Conservation (phyloP, 2,113 vertebrate genomes). For the Ctenomys sociabilis region DNA sequence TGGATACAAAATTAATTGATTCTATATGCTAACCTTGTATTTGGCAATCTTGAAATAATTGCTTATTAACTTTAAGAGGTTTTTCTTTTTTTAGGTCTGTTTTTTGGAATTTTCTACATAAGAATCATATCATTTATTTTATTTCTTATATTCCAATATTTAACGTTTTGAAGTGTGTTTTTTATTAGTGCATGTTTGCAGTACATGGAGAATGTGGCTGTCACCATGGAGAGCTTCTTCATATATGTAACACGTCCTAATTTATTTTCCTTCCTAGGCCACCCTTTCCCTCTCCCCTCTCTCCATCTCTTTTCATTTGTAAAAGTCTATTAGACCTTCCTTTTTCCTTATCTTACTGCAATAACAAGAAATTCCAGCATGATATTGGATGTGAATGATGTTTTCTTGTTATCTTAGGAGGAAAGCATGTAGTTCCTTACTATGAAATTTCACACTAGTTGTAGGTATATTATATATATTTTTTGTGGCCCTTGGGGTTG, state of each 20-base stretch:
- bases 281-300: background rate
- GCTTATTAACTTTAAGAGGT: background rate
- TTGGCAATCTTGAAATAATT: background rate
- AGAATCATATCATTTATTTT: background rate
- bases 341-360: background rate
- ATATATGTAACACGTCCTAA: background rate
- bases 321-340: background rate
- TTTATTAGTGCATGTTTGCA: background rate
- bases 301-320: background rate
- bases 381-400: background rate
- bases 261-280: background rate
- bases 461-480: background rate
- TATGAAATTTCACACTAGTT: background rate
- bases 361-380: background rate
- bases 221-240: background rate
- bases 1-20: background rate
- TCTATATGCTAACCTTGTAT: background rate
- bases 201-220: background rate
- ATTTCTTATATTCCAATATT: background rate
- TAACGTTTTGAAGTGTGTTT: background rate
- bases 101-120: background rate
- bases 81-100: background rate
- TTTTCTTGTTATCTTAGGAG: background rate
- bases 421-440: background rate
- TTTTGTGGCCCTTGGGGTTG: background rate